These are phyloP conservation scores for Epinephelus fuscoguttatus DNA, from an alignment of 2,113 vertebrate species.

Conservation along the genomic window DNA sequence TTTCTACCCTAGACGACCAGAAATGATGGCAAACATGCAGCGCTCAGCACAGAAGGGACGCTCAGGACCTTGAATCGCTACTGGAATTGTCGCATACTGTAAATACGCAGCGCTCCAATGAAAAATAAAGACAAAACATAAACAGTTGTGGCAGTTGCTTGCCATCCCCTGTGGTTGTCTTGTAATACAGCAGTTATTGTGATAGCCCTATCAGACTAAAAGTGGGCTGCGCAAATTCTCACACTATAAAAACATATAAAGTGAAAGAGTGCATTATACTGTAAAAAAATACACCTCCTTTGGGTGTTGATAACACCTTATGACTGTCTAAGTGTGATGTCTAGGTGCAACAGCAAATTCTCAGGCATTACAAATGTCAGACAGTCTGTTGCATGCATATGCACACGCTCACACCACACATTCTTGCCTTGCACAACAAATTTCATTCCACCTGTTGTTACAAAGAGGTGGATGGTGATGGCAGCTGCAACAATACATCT, in stretches of 20 bases:
- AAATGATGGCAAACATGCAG: too few relatives aligned
- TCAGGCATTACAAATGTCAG: slow-evolving; percentile 11
- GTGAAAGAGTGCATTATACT: slow-evolving; percentile 17
- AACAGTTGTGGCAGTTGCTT: too few relatives aligned
- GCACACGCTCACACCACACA: slow-evolving; percentile 14
- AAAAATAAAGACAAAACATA: too few relatives aligned
- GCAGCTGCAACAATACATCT: slow-evolving; percentile 6
- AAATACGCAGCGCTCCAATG: too few relatives aligned
- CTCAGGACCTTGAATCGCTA: too few relatives aligned
- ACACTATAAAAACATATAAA: slow-evolving; percentile 23
- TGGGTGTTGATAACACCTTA: slow-evolving; percentile 34
- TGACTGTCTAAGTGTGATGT: slow-evolving; percentile 29
- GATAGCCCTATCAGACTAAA: neutral
- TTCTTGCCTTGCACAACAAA: neutral
- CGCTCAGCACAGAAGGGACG: too few relatives aligned
- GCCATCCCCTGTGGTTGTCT: too few relatives aligned
- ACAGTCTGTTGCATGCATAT: slow-evolving; percentile 34
- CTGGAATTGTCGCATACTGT: too few relatives aligned
- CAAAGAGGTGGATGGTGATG: neutral
- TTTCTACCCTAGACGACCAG: too few relatives aligned
- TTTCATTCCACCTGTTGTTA: slow-evolving; percentile 44
- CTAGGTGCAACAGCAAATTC: slow-evolving; percentile 31
- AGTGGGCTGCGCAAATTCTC: neutral
- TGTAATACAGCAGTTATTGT: too few relatives aligned
- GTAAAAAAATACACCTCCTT: slow-evolving; percentile 15